Percentiles rank a stretch among this genome's conserved stretches.
Conservation (phyloP, 1,140 invertebrate species). For the Ylistrum balloti region DNA sequence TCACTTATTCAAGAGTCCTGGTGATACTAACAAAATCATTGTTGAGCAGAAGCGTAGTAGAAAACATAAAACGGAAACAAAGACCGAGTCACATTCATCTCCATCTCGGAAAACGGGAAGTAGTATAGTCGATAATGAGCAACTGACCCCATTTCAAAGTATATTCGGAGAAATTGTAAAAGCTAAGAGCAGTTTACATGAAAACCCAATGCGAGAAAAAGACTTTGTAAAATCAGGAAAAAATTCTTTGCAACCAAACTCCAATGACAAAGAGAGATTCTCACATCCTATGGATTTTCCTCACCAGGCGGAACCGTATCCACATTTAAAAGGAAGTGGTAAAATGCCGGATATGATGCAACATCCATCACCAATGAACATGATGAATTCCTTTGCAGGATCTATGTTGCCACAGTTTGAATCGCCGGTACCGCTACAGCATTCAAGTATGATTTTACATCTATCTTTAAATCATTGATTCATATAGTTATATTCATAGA, state of each 20-base stretch:
- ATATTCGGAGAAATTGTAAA: neutral
- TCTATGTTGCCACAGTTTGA: neutral
- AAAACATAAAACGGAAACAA: no score
- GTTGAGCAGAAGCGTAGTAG: no score
- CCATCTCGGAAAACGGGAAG: neutral
- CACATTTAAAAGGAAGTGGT: neutral
- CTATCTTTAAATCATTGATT: no score
- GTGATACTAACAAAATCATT: no score
- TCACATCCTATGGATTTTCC: neutral
- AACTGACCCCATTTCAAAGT: neutral
- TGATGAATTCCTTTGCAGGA: neutral
- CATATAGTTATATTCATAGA: no score
- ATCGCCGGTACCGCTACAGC: neutral
- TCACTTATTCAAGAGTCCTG: no score
- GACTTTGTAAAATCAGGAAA: constrained; percentile 2
- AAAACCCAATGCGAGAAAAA: neutral
- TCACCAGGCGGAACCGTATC: neutral
- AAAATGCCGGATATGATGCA: neutral
- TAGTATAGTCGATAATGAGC: neutral
- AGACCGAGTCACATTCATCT: neutral
- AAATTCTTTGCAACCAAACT: neutral
- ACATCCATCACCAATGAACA: neutral
- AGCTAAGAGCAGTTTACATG: neutral
- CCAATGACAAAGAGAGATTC: neutral
- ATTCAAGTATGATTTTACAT: neutral